Evolutionary conservation across 2,113 vertebrate species (phyloP), one percentile per base, ranked within the genome.

Genomic region (Pelobates fuscus): DNA sequence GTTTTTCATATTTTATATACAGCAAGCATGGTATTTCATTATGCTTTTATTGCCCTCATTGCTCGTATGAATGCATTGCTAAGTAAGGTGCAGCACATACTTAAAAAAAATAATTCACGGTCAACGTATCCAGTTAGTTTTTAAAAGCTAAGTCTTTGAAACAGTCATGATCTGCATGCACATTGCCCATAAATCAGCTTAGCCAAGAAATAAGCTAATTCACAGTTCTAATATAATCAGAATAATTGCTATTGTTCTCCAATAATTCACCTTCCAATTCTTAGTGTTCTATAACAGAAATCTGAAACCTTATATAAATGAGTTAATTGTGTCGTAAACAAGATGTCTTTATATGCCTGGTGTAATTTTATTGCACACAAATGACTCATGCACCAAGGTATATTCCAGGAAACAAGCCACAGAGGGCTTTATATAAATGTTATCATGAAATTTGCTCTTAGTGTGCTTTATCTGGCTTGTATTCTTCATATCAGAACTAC

Each of bases 401-500:
- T 21, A n/a, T 21, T 23, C n/a, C 52, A 55, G 18, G 52, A 55
- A 55, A 55, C 20, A 21, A 55, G 17, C 15, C 12, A 23, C 5
- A 8, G 6, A 55, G 21, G 54, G 41, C 25, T 21, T 6, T 62
- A 25, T 21, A 23, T 71, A 23, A 30, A 32, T 32, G 30, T 32
- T 32, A 32, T 32, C 30, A 5, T 32, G 30, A 32, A 10, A 12
- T 59, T 26, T 59, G 57, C 6, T 6, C 57, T 44, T 15, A 1
- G 2, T 29, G 67, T 17, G 10, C n/a, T 60, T 20, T 10, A 20
- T 12, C 30, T 60, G 37, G 37, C 54, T 43, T 70, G 24, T 8
- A 23, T 43, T 43, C 23, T 14, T 65, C 24, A 18, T 57, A 43
- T 75, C 63, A 46, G 24, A 65, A 26, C 20, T 75, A 25, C 1